Evolutionary conservation across 2,797 vertebrate genomes (phyloP).

Genomic region (Halcyon badia): DNA sequence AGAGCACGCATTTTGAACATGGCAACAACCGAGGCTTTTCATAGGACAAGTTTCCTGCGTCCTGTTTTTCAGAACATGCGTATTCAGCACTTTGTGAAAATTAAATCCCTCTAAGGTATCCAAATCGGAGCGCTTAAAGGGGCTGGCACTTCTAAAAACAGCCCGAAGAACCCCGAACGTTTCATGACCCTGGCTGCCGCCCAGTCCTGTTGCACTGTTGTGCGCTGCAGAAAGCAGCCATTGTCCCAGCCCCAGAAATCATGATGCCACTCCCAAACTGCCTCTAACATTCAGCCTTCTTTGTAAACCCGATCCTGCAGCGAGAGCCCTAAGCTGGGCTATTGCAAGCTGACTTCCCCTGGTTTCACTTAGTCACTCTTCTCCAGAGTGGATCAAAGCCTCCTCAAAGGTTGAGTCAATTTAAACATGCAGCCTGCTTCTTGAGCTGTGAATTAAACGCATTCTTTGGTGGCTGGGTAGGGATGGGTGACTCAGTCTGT

Average conservation of each 20-base stretch:
- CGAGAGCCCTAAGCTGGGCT: not conserved
- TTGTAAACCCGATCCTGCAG: not conserved
- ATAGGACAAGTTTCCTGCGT: not conserved
- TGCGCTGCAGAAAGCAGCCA: conserved; percentile 23
- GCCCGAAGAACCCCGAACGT: not conserved
- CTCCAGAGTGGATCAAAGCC: conserved; percentile 69
- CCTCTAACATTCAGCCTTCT: not conserved
- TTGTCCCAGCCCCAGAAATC: conserved; percentile 31
- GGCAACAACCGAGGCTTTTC: not conserved
- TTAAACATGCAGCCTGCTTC: conserved; percentile 67
- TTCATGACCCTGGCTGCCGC: not conserved
- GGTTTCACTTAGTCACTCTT: conserved; percentile 58
- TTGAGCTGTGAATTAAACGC: conserved; percentile 74
- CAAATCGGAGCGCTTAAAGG: not conserved
- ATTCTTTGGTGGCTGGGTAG: conserved; percentile 72
- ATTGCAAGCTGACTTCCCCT: conserved; percentile 32
- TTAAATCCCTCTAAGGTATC: conserved; percentile 13
- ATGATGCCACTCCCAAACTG: conserved; percentile 17
- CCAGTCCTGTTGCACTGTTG: not conserved
- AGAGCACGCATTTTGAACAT: not conserved
- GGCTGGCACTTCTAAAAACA: not conserved
- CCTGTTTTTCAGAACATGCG: not conserved
- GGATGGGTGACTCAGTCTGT: conserved; percentile 72
- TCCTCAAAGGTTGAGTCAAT: conserved; percentile 72
- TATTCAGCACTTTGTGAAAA: not conserved